Percentiles rank a stretch among this genome's conserved stretches.
phyloP scores from a whole-genome alignment of 2,113 vertebrate species.

The Climacteris rufus region DNA sequence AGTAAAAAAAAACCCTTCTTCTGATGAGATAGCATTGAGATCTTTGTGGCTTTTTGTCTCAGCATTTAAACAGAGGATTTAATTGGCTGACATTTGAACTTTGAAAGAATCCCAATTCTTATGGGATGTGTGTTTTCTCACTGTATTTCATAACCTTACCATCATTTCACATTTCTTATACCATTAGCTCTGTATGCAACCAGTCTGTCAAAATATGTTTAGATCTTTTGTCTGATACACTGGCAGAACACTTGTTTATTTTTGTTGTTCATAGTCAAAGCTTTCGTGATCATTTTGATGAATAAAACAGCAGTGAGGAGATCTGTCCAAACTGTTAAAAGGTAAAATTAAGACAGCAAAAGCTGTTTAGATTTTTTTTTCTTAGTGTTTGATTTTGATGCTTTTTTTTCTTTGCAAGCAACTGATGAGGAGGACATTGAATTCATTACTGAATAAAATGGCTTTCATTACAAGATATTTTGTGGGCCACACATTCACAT shows the following conservation, averaged over 20 bases:
- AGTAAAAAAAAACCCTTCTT: neutral
- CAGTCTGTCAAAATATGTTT: slow-evolving; percentile 1
- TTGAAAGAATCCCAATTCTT: slow-evolving; percentile 48
- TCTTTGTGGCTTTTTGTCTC: slow-evolving; percentile 60
- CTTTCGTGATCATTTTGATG: neutral
- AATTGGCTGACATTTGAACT: slow-evolving; percentile 59
- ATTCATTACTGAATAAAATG: neutral
- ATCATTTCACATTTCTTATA: slow-evolving; percentile 1
- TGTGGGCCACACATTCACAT: neutral
- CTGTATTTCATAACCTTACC: slow-evolving; percentile 18
- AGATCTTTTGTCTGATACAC: slow-evolving; percentile 6
- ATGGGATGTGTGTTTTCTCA: neutral
- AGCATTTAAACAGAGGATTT: slow-evolving; percentile 34
- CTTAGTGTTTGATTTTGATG: neutral
- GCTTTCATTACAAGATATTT: neutral
- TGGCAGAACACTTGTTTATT: neutral
- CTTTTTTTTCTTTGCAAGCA: neutral
- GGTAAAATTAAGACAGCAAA: neutral
- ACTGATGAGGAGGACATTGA: neutral
- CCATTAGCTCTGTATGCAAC: neutral
- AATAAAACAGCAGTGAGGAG: neutral
- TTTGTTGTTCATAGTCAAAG: neutral
- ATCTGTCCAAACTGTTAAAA: neutral
- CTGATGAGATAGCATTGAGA: slow-evolving; percentile 46
- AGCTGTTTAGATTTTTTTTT: neutral